Evolutionary conservation across 2,888 invertebrate genomes (phyloP).

Genomic region (Cremastinae sp.): DNA sequence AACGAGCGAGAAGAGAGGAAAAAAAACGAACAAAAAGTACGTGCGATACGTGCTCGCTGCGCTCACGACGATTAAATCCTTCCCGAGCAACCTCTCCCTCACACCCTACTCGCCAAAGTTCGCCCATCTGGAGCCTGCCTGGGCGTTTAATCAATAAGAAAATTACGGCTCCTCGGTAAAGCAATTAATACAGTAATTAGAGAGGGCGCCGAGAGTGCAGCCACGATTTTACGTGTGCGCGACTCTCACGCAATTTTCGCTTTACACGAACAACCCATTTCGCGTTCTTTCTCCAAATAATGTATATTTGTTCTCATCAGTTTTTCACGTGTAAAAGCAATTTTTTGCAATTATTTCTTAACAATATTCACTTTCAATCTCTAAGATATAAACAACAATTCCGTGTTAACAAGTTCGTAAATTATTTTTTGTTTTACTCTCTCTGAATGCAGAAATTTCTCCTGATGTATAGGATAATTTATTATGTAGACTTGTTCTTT

Average conservation of each 20-base stretch:
- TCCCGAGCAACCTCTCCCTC: not conserved
- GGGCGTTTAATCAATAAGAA: slow-evolving; percentile 62
- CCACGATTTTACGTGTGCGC: slow-evolving; percentile 43
- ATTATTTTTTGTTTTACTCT: no score
- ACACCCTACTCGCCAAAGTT: slow-evolving; percentile 25
- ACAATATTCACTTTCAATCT: no score
- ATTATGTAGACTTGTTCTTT: no score
- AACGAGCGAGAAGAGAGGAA: slow-evolving; percentile 23
- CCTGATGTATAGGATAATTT: no score
- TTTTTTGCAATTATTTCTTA: no score
- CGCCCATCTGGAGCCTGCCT: slow-evolving; percentile 47
- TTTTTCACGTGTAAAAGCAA: no score
- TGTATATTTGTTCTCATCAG: no score
- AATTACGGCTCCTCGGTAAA: slow-evolving; percentile 64
- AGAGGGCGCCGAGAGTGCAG: slow-evolving; percentile 59
- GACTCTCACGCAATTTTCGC: slow-evolving; percentile 40
- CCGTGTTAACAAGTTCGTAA: no score
- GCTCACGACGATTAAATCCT: slow-evolving; percentile 50
- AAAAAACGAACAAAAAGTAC: slow-evolving; percentile 40
- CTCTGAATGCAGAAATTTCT: no score
- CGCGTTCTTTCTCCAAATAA: slow-evolving; percentile 8
- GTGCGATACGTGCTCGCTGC: slow-evolving; percentile 49
- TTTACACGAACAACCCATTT: slow-evolving; percentile 47
- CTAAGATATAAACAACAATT: no score
- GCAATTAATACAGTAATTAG: slow-evolving; percentile 74